Conservation (phyloP, 1,140 invertebrate species). For the Lordiphosa collinella region DNA sequence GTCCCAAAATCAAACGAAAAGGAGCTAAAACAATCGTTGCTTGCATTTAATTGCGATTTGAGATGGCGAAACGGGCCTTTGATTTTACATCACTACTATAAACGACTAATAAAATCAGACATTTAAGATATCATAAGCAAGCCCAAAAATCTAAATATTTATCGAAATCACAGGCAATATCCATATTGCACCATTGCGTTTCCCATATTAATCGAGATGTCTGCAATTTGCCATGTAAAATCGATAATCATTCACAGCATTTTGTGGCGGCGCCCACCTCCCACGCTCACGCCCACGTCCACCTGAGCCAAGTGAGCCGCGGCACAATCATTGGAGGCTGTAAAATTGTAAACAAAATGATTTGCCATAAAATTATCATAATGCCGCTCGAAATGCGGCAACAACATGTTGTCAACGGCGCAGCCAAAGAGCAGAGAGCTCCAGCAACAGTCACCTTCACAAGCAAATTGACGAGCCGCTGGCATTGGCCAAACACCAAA, state of each 20-base stretch:
- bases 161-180: constrained; percentile 23
- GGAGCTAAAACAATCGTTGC: too few relatives aligned
- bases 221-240: constrained; percentile 70
- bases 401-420: constrained; percentile 74
- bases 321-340: constrained; percentile 36
- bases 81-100: too few relatives aligned
- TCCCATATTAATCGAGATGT: constrained; percentile 10
- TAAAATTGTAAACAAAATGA: constrained; percentile 75
- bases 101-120: too few relatives aligned
- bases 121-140: too few relatives aligned
- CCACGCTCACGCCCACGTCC: constrained; percentile 8
- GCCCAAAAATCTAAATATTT: too few relatives aligned
- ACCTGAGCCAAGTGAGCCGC: constrained; percentile 20
- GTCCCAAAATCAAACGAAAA: too few relatives aligned
- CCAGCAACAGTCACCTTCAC: constrained; percentile 14
- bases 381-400: constrained; percentile 70
- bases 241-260: constrained; percentile 73
- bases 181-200: constrained; percentile 29
- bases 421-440: constrained; percentile 15
- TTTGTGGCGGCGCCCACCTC: constrained; percentile 48
- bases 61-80: too few relatives aligned
- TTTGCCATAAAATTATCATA: constrained; percentile 77
- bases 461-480: constrained; percentile 43
- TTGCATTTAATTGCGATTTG: too few relatives aligned
- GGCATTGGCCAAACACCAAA: constrained; percentile 50